Conservation (phyloP, 1,140 invertebrate genomes). For the Colletes gigas region DNA sequence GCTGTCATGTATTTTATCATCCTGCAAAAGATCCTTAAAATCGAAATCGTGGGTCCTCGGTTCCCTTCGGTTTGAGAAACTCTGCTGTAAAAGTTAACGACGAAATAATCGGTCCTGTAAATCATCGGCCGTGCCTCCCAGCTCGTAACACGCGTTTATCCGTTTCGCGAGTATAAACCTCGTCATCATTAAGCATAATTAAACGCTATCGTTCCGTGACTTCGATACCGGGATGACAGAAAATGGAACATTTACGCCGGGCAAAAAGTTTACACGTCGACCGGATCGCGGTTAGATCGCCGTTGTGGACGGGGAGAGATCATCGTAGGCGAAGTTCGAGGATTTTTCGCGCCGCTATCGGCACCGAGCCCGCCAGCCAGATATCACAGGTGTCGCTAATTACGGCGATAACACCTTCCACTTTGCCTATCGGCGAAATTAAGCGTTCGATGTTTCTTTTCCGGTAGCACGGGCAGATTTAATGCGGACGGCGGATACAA, state of each 20-base stretch:
- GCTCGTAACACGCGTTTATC: conserved; percentile 7
- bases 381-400: conserved; percentile 59
- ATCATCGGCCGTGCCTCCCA: conserved; percentile 36
- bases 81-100: not conserved
- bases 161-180: conserved; percentile 1
- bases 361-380: not conserved
- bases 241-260: not conserved
- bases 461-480: not conserved
- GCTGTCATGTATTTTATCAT: too few relatives aligned
- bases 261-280: not conserved
- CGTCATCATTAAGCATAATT: conserved; percentile 45
- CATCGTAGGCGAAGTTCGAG: conserved; percentile 33
- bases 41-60: too few relatives aligned
- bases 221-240: not conserved
- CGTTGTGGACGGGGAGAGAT: conserved; percentile 1
- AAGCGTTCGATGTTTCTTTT: conserved; percentile 22
- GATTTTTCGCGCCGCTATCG: conserved; percentile 6
- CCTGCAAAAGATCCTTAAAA: too few relatives aligned
- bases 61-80: too few relatives aligned
- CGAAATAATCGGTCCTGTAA: conserved; percentile 18
- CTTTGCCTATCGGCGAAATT: conserved; percentile 36
- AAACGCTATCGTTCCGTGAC: conserved; percentile 27
- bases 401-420: conserved; percentile 51
- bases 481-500: not conserved
- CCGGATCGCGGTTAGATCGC: not conserved